Evolutionary conservation across 2,888 invertebrate species (phyloP).

Genomic region (Campopleginae sp.): DNA sequence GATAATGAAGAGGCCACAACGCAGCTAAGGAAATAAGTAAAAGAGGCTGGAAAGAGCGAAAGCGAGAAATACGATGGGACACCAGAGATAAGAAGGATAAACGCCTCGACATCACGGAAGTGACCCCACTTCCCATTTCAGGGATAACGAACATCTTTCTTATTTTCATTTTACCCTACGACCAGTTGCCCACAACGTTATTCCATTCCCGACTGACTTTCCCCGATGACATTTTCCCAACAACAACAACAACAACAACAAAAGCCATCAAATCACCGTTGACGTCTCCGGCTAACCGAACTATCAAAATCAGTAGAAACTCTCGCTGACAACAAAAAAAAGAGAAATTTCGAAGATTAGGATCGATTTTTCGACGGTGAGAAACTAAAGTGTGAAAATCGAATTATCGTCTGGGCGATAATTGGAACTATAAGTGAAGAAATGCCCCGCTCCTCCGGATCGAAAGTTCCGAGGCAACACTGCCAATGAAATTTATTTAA

Average conservation of each 20-base stretch:
- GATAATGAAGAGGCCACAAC: conserved; percentile 55
- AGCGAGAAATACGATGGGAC: conserved; percentile 44
- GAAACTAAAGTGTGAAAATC: conserved; percentile 45
- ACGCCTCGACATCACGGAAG: conserved; percentile 50
- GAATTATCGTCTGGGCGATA: conserved; percentile 49
- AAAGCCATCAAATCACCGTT: background rate
- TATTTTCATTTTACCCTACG: conserved; percentile 10
- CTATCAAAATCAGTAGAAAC: background rate
- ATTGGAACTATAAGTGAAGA: conserved; percentile 3
- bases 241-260: background rate
- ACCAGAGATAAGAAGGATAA: conserved; percentile 56
- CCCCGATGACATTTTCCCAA: background rate
- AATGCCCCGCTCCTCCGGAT: background rate
- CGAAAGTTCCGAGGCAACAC: background rate
- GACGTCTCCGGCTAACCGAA: too few relatives aligned
- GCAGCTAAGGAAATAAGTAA: conserved; percentile 54
- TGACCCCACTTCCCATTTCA: conserved; percentile 56
- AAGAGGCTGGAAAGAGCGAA: conserved; percentile 27
- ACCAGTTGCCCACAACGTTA: conserved; percentile 14
- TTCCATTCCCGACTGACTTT: conserved; percentile 21
- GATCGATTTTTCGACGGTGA: conserved; percentile 26
- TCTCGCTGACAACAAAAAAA: background rate
- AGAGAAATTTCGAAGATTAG: background rate
- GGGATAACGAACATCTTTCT: conserved; percentile 60
- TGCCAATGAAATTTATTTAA: too few relatives aligned